phyloP scores from a whole-genome alignment of 2,113 vertebrate species.

The Promerops cafer region DNA sequence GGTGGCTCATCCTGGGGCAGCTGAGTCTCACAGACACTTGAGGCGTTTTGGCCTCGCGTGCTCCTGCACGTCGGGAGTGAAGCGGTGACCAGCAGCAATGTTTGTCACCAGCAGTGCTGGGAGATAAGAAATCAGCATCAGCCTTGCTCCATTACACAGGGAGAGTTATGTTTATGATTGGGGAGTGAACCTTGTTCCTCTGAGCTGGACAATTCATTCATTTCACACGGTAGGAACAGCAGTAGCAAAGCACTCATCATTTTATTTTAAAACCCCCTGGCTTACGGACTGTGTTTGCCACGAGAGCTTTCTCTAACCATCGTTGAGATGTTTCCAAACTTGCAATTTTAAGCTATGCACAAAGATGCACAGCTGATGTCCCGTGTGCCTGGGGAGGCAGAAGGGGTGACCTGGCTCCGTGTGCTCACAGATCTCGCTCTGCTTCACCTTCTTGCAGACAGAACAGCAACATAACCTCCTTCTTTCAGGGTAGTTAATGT shows the following conservation, averaged over 20 bases:
- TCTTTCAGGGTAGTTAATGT: not conserved
- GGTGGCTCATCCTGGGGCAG: not conserved
- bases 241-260: not conserved
- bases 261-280: not conserved
- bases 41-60: not conserved
- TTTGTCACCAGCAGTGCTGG: not conserved
- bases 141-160: not conserved
- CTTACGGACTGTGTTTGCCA: not conserved
- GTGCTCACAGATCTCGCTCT: not conserved
- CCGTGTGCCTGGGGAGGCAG: not conserved
- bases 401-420: not conserved
- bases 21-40: not conserved
- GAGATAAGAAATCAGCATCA: not conserved
- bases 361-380: not conserved
- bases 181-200: not conserved
- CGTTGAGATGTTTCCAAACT: not conserved
- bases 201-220: not conserved
- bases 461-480: conserved; percentile 28
- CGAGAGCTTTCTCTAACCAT: not conserved
- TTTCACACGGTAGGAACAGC: not conserved
- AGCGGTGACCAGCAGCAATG: not conserved
- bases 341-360: not conserved
- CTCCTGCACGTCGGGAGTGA: not conserved
- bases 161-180: not conserved
- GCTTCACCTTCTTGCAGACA: not conserved